Evolutionary conservation across 2,797 vertebrate genomes (phyloP).

Genomic region (Apogon hyalosoma): DNA sequence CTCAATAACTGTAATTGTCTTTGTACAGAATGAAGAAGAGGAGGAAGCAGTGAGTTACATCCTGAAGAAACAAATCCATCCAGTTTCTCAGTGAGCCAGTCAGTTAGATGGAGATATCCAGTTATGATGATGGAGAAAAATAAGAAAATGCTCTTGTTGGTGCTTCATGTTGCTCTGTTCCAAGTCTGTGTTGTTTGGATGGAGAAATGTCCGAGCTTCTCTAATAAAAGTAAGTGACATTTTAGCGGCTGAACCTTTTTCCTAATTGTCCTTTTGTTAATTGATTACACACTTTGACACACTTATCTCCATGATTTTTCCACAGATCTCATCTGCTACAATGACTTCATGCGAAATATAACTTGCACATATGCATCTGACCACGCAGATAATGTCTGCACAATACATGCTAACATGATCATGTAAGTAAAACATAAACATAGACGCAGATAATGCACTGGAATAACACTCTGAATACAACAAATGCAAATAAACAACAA

Average conservation of each 20-base stretch:
- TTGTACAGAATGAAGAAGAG: constrained; percentile 38
- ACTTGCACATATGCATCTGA: constrained; percentile 14
- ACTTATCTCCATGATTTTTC: not conserved
- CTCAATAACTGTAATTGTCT: not conserved
- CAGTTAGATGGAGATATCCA: not conserved
- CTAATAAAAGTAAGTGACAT: constrained; percentile 15
- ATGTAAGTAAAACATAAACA: rapidly evolving
- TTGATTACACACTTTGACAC: not conserved
- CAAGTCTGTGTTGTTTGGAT: rapidly evolving
- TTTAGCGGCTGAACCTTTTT: not conserved
- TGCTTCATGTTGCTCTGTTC: constrained; percentile 17
- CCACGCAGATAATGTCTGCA: constrained; percentile 1
- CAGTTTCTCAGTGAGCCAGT: not conserved
- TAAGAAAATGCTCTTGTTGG: not conserved
- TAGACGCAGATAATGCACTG: not conserved
- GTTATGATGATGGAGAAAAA: constrained; percentile 33
- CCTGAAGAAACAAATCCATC: not conserved
- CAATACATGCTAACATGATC: rapidly evolving
- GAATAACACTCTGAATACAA: not conserved
- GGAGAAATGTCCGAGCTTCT: rapidly evolving
- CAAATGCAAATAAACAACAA: not conserved
- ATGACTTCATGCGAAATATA: constrained; percentile 22
- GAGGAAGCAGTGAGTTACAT: constrained; percentile 9
- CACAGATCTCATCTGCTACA: constrained; percentile 53
- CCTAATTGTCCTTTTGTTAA: not conserved